A percentile compares a stretch with the other conserved stretches of the same genome.
Evolutionary conservation across 2,797 vertebrate genomes (phyloP).

Genomic region (Galagoides demidoff): DNA sequence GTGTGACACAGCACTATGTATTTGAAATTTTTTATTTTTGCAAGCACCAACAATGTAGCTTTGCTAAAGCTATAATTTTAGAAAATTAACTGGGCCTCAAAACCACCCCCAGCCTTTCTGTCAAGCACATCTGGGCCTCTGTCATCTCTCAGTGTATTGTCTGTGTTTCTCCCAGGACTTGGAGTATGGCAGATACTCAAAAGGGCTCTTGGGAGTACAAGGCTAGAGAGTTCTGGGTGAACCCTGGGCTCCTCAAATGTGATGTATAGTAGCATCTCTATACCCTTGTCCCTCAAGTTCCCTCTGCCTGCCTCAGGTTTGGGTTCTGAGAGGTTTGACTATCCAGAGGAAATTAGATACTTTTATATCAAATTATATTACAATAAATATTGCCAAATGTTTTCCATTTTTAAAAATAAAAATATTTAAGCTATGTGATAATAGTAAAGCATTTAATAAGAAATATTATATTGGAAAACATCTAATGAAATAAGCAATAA

Average conservation of each 20-base stretch:
- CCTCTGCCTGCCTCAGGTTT: conserved; percentile 43
- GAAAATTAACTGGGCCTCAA: conserved; percentile 23
- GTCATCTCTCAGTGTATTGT: not conserved
- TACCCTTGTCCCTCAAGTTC: not conserved
- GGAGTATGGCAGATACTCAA: not conserved
- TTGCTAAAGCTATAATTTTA: conserved; percentile 45
- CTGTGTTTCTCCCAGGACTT: not conserved
- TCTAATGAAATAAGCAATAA: conserved; percentile 1
- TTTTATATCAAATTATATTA: conserved; percentile 86
- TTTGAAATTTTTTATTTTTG: conserved; percentile 54
- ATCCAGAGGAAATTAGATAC: conserved; percentile 76
- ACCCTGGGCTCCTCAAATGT: not conserved
- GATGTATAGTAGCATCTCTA: not conserved
- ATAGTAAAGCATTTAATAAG: conserved; percentile 36
- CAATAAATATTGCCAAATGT: conserved; percentile 80
- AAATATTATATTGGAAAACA: not conserved
- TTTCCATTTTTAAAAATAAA: not conserved
- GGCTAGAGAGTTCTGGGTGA: not conserved
- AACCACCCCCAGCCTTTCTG: not conserved
- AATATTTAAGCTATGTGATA: not conserved
- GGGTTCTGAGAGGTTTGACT: conserved; percentile 53
- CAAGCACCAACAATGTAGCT: conserved; percentile 47
- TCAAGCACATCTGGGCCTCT: not conserved
- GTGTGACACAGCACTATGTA: not conserved
- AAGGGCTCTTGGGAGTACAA: not conserved